phyloP scores from a whole-genome alignment of 2,888 invertebrate species.

The Lysandra bellargus region DNA sequence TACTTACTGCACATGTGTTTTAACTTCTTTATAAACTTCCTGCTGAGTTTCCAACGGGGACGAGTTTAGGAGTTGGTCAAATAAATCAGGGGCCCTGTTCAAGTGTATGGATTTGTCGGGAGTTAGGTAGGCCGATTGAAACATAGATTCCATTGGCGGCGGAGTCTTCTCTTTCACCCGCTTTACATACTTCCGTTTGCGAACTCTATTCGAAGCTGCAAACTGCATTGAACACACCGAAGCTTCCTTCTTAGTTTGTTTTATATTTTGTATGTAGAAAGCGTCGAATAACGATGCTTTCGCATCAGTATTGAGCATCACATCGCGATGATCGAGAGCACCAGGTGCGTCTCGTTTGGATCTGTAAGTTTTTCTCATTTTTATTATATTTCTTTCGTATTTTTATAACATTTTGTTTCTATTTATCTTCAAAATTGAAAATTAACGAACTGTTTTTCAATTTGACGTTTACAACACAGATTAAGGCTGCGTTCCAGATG shows the following conservation, averaged over 20 bases:
- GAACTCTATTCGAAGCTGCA: constrained; percentile 56
- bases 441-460: background rate
- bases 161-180: constrained; percentile 59
- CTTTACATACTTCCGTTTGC: constrained; percentile 70
- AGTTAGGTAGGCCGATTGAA: constrained; percentile 58
- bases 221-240: constrained; percentile 56
- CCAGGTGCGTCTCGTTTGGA: constrained; percentile 62
- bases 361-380: constrained; percentile 65
- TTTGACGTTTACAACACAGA: background rate
- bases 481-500: too few relatives aligned
- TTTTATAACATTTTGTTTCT: background rate
- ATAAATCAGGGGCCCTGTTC: constrained; percentile 64
- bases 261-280: constrained; percentile 72
- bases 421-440: constrained; percentile 9
- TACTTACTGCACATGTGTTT: constrained; percentile 17
- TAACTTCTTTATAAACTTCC: constrained; percentile 7
- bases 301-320: constrained; percentile 58
- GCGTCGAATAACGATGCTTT: constrained; percentile 67
- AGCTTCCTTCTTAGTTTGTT: constrained; percentile 68
- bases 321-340: constrained; percentile 58
- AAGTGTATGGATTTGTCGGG: constrained; percentile 71
- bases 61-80: constrained; percentile 65
- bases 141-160: constrained; percentile 45
- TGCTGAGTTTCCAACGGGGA: constrained; percentile 31
- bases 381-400: constrained; percentile 14